A percentile compares a stretch with the other conserved stretches of the same genome.
These are phyloP conservation scores for Oligia fasciuncula DNA, from an alignment of 2,888 invertebrate genomes.

Conservation along the genomic window DNA sequence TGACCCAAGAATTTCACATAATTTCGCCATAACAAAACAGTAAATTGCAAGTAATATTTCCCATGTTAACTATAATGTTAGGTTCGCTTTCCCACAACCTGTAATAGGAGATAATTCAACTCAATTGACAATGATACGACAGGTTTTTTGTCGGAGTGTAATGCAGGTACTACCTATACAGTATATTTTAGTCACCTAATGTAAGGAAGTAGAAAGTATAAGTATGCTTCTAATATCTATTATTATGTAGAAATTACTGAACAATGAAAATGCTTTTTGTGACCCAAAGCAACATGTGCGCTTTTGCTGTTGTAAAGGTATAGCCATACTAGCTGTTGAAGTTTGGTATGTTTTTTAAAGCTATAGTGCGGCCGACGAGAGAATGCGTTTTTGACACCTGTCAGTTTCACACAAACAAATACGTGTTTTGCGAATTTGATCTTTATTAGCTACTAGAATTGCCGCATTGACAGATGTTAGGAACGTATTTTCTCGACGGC, in stretches of 20 bases:
- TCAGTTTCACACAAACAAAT: too few relatives aligned
- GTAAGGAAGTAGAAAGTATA: conserved; percentile 69
- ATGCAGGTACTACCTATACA: conserved; percentile 3
- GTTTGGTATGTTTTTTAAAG: not conserved
- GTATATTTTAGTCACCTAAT: not conserved
- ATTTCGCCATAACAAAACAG: conserved; percentile 47
- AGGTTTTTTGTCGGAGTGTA: conserved; percentile 64
- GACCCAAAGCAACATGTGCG: conserved; percentile 4
- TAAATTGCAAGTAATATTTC: conserved; percentile 53
- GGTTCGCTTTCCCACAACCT: conserved; percentile 60
- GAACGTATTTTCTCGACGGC: too few relatives aligned
- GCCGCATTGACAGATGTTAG: too few relatives aligned
- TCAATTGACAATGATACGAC: conserved; percentile 66
- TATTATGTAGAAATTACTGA: conserved; percentile 52
- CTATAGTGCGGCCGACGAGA: not conserved
- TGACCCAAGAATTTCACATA: conserved; percentile 54
- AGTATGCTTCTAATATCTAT: conserved; percentile 54
- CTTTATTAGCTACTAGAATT: too few relatives aligned
- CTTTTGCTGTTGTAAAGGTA: conserved; percentile 21
- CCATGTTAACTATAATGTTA: conserved; percentile 51
- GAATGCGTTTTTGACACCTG: too few relatives aligned
- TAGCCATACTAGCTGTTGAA: not conserved
- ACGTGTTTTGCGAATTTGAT: too few relatives aligned
- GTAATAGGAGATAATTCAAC: conserved; percentile 61
- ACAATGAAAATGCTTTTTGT: conserved; percentile 28